A percentile compares a stretch with the other conserved stretches of the same genome.
Conservation (phyloP, 2,888 invertebrate species). For the Danaus chrysippus region DNA sequence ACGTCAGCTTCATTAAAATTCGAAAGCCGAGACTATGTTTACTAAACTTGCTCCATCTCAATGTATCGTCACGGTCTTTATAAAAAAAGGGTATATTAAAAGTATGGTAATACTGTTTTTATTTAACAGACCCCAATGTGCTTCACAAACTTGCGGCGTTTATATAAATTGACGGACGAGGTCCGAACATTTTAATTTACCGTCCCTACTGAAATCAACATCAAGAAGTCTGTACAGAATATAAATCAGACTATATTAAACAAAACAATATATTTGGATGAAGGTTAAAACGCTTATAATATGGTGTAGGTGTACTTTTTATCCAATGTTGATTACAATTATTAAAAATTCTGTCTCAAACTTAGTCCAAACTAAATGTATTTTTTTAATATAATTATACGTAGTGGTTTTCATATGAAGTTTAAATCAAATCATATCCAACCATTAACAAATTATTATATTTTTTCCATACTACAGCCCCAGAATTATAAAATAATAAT, state of each 20-base stretch:
- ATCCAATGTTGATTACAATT: too few relatives aligned
- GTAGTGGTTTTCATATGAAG: too few relatives aligned
- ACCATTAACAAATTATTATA: too few relatives aligned
- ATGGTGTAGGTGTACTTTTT: too few relatives aligned
- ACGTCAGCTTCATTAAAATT: slow-evolving; percentile 62
- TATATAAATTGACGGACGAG: slow-evolving; percentile 9
- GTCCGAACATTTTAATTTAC: slow-evolving; percentile 5
- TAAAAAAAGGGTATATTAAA: slow-evolving; percentile 26
- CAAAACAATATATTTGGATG: neutral
- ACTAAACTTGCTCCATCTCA: slow-evolving; percentile 18
- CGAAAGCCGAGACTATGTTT: slow-evolving; percentile 44
- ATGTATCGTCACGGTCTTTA: slow-evolving; percentile 9
- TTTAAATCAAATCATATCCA: too few relatives aligned
- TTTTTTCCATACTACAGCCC: too few relatives aligned
- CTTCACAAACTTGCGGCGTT: slow-evolving; percentile 9
- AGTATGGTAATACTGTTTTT: slow-evolving; percentile 29
- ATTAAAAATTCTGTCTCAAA: too few relatives aligned
- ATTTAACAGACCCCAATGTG: slow-evolving; percentile 11
- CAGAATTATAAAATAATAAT: too few relatives aligned
- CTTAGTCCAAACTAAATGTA: too few relatives aligned
- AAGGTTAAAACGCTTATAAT: too few relatives aligned
- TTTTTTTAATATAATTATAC: too few relatives aligned
- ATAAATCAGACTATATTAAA: neutral
- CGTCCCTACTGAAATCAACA: slow-evolving; percentile 4
- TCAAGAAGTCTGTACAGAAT: slow-evolving; percentile 4